phyloP scores from a whole-genome alignment of 2,888 invertebrate genomes.

The Marronus borbonicus region DNA sequence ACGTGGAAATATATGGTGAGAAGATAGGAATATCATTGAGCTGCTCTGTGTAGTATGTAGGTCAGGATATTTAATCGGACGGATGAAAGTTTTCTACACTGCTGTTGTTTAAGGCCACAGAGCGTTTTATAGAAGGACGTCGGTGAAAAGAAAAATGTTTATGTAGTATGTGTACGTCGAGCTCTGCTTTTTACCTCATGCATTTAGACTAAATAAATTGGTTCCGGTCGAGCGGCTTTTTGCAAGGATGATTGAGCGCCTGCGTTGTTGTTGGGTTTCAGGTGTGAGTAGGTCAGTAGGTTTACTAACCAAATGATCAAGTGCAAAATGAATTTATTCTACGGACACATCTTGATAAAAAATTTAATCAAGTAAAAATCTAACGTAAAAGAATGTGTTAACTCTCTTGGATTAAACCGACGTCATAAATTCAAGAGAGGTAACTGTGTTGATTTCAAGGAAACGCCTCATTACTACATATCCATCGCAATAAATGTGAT shows the following conservation, averaged over 20 bases:
- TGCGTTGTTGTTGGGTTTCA: background rate
- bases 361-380: no score
- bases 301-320: background rate
- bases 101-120: background rate
- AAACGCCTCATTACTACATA: no score
- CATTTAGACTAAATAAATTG: background rate
- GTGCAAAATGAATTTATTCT: background rate
- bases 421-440: no score
- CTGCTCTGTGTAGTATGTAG: background rate
- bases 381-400: no score
- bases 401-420: no score
- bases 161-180: background rate
- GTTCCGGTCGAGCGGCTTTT: background rate
- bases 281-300: background rate
- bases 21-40: background rate
- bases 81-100: background rate
- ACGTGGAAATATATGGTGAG: background rate
- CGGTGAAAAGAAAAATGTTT: background rate
- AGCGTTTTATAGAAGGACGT: background rate
- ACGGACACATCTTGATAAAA: background rate
- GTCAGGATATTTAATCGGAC: constrained; percentile 1
- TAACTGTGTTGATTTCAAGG: no score
- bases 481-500: no score
- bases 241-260: constrained; percentile 3
- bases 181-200: background rate